Evolutionary conservation across 1,140 invertebrate genomes (phyloP).

Genomic region (Procambarus virginalis): DNA sequence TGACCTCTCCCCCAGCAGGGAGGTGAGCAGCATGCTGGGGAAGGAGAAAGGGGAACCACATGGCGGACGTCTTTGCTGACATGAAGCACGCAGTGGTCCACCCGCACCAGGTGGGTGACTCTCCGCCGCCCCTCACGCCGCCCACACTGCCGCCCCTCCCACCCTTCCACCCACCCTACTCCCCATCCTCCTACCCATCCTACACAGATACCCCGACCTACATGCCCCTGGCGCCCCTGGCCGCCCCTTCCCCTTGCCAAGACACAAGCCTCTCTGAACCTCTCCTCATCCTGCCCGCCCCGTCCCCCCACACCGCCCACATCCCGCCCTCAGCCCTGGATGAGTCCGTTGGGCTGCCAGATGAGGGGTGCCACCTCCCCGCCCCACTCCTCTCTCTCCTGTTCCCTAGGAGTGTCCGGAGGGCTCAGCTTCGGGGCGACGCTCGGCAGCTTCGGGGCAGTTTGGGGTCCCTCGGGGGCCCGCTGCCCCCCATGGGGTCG

Average conservation of each 20-base stretch:
- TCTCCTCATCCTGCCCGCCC: conserved; percentile 58
- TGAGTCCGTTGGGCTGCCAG: conserved; percentile 74
- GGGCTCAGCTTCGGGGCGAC: conserved; percentile 45
- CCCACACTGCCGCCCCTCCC: conserved; percentile 42
- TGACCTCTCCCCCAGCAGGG: conserved; percentile 53
- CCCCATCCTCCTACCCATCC: conserved; percentile 38
- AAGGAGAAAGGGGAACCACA: conserved; percentile 75
- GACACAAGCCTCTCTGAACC: conserved; percentile 68
- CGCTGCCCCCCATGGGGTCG: conserved; percentile 69
- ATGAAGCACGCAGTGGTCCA: conserved; percentile 91
- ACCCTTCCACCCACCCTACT: conserved; percentile 47
- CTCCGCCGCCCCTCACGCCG: conserved; percentile 48
- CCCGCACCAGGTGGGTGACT: conserved; percentile 78
- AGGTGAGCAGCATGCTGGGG: conserved; percentile 63
- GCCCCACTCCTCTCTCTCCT: conserved; percentile 24
- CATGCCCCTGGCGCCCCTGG: conserved; percentile 84
- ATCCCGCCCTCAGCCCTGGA: conserved; percentile 42
- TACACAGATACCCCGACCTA: conserved; percentile 64
- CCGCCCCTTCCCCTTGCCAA: conserved; percentile 83
- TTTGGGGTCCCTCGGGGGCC: conserved; percentile 74
- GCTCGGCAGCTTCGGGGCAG: conserved; percentile 73
- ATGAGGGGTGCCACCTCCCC: conserved; percentile 66
- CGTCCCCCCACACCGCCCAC: conserved; percentile 70
- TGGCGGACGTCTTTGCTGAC: conserved; percentile 89
- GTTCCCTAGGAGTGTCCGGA: conserved; percentile 17